Base-by-base conservation (phyloP, 2,113 vertebrate genomes). In the Stigmatopora argus region DNA sequence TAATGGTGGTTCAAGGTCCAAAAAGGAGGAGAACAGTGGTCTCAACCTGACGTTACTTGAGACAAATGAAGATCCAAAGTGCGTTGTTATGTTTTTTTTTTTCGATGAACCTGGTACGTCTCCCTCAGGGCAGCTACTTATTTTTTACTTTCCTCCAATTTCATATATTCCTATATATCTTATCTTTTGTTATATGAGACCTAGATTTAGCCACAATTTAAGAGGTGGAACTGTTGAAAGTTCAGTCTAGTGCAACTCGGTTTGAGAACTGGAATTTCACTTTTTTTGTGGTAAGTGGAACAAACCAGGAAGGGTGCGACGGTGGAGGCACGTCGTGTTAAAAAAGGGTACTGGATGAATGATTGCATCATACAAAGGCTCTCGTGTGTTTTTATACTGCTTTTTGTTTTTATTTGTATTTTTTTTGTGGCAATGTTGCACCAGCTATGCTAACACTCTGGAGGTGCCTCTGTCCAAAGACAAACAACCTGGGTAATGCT, bases 401-500 rank as follows among this genome's bases (percentile, higher is more conserved):
- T 72, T 81, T 75, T 82, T 70, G 58, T 64, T 53, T 9, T 59
- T 41, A n/a, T 9, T 11, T 55, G 19, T 31, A 1, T 31, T 41
- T 5, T 8, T 38, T 38, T 38, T 17, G n/a, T 31, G 53, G 23
- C 53, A 31, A 56, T 31, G 67, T 71, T 76, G 72, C 72, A 69
- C 78, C 69, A 65, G 47, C 60, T 69, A 64, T 59, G 71, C 65
- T 38, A 81, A 78, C 75, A 82, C 75, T 83, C 81, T 82, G 79
- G 84, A 76, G 78, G 78, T 78, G 83, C 85, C 87, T 89, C 84
- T 86, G 72, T 88, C 87, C 86, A 88, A 89, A 86, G 86, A 86
- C 88, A 87, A 69, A 82, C 81, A 89, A 92, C 90, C 91, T 92
- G 91, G 90, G 77, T 91, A 88, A 92, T 89, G 90, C 91, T 92